A percentile compares a stretch with the other conserved stretches of the same genome.
Evolutionary conservation across 2,888 invertebrate genomes (phyloP).

Genomic region (Druceiella hillmani): DNA sequence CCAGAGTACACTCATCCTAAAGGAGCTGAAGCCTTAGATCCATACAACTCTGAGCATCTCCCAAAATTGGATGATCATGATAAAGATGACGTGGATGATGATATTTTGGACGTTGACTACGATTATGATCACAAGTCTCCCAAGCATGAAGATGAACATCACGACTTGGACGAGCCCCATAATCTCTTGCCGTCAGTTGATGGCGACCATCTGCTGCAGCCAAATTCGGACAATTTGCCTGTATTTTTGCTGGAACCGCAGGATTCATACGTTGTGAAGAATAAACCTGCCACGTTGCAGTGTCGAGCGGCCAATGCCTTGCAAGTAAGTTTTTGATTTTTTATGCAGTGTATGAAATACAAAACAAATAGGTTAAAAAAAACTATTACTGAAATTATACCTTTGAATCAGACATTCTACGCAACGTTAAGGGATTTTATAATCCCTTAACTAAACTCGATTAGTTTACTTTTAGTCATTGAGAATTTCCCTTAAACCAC

Average conservation of each 20-base stretch:
- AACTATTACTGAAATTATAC: no score
- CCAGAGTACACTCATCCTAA: slow-evolving; percentile 49
- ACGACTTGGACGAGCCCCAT: slow-evolving; percentile 37
- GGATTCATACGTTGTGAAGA: slow-evolving; percentile 85
- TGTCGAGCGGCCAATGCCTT: slow-evolving; percentile 90
- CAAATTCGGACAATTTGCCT: slow-evolving; percentile 68
- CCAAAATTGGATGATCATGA: no score
- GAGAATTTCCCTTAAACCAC: no score
- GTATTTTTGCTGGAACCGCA: slow-evolving; percentile 85
- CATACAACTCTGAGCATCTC: slow-evolving; percentile 45
- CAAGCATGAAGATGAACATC: slow-evolving; percentile 43
- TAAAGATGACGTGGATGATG: slow-evolving; percentile 24
- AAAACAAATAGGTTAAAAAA: no score
- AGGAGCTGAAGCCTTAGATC: slow-evolving; percentile 44
- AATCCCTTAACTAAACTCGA: no score
- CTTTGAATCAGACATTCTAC: no score
- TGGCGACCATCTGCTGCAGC: slow-evolving; percentile 44
- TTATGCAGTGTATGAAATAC: no score
- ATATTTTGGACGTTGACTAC: slow-evolving; percentile 47
- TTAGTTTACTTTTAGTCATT: no score
- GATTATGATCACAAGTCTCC: slow-evolving; percentile 35
- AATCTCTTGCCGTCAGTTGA: slow-evolving; percentile 47
- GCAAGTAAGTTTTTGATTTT: no score
- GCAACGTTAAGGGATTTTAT: no score
- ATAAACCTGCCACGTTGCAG: slow-evolving; percentile 80